Evolutionary conservation across 2,888 invertebrate species (phyloP).

Genomic region (Archips crataeganus): DNA sequence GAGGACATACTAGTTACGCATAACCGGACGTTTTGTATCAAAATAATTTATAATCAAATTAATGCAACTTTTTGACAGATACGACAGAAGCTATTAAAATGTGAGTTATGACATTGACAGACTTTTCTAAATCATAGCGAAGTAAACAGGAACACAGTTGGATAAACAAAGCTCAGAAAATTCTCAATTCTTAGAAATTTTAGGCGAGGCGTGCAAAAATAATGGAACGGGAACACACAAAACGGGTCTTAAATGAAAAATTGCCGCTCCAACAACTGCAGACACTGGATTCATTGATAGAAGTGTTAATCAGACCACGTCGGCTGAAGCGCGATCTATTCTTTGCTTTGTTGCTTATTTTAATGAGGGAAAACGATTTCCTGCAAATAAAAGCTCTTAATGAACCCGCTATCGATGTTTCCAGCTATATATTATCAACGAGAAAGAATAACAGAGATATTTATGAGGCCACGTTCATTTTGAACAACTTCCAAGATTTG

Average conservation of each 20-base stretch:
- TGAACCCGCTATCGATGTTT: slow-evolving; percentile 46
- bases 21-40: background rate
- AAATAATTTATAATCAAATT: background rate
- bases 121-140: background rate
- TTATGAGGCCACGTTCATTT: slow-evolving; percentile 51
- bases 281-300: slow-evolving; percentile 57
- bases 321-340: slow-evolving; percentile 61
- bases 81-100: background rate
- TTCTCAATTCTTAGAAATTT: slow-evolving; percentile 5
- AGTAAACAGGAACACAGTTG: background rate
- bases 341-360: slow-evolving; percentile 58
- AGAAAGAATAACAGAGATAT: slow-evolving; percentile 44
- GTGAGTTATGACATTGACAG: background rate
- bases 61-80: background rate
- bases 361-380: slow-evolving; percentile 63
- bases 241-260: slow-evolving; percentile 51
- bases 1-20: too few species aligned
- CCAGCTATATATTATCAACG: slow-evolving; percentile 52
- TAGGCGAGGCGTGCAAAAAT: slow-evolving; percentile 37
- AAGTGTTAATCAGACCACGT: slow-evolving; percentile 62
- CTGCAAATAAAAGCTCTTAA: slow-evolving; percentile 48
- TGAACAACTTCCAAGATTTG: slow-evolving; percentile 50
- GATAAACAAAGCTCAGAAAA: slow-evolving; percentile 8
- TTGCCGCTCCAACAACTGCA: slow-evolving; percentile 53
- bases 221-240: slow-evolving; percentile 52